Base-by-base conservation (phyloP, 2,797 vertebrate genomes). In the Artibeus lituratus region DNA sequence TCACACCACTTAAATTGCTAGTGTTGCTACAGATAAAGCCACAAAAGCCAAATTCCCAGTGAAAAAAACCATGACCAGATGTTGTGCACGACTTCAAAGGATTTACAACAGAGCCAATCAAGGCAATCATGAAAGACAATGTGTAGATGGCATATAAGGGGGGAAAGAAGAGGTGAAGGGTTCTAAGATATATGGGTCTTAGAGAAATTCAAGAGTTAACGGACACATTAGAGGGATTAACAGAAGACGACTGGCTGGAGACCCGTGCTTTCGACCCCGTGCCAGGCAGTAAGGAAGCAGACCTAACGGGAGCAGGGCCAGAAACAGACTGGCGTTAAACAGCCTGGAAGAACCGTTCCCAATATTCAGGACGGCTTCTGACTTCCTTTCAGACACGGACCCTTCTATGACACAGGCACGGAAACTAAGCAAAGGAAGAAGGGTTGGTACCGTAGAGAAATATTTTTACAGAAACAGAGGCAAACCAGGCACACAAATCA, bases 91-190 rank as follows among this genome's bases (percentile, higher is more conserved):
- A 59, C 18, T 59, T 82, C 78, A 82, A 42, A 32, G 39, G 55
- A 44, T 39, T 62, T 59, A 62, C 55, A 59, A 32, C 26, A 82
- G 55, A 44, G 55, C 18, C 37, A 32, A n/a, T 32, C 39, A n/a
- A 62, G 39, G 78, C 42, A 82, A 59, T 59, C 37, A 10, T 44
- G 16, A 32, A 59, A 59, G 53, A 14, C 39, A 59, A 12, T n/a
- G 10, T 62, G 37, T 32, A 15, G 14, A 82, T n/a, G 42, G 29
- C 57, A 62, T 42, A 44, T 44, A 44, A 44, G 44, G 0, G 5
- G 55, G 2, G 10, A 10, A 24, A 0, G 3, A 2, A 16, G 5
- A 1, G 3, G 24, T 39, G 37, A 59, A 59, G 37, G 39, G n/a
- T 26, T 53, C 26, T 55, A 51, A 55, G 76, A 37, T 78, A 37